Evolutionary conservation across 2,888 invertebrate species (phyloP).

Genomic region (Tethea ocularis): DNA sequence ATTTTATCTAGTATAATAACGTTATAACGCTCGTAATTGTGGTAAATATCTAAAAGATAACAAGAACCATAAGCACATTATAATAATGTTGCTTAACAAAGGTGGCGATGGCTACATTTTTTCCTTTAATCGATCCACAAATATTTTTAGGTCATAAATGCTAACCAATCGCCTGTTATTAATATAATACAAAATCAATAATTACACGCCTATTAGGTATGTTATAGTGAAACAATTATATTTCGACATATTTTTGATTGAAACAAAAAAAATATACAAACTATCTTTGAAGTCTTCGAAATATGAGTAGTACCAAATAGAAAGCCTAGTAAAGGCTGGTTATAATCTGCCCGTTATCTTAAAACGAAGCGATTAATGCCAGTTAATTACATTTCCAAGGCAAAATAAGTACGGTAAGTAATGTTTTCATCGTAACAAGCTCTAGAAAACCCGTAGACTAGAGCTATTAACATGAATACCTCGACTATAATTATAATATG

Average conservation of each 20-base stretch:
- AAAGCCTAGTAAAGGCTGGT: neutral
- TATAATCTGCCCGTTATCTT: conserved; percentile 4
- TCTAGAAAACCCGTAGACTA: conserved; percentile 3
- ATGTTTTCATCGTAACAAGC: neutral
- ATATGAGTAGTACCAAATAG: neutral
- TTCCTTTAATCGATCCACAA: no score
- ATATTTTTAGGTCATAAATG: no score
- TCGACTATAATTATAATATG: neutral
- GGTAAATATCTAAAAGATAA: no score
- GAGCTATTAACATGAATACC: neutral
- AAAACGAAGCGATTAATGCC: neutral
- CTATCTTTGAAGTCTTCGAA: neutral
- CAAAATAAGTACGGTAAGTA: conserved; percentile 1
- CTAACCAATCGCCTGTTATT: no score
- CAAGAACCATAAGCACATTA: no score
- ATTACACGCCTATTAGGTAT: no score
- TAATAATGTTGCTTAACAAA: no score
- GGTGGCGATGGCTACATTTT: no score
- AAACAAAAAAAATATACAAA: no score
- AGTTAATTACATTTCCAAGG: conserved; percentile 3
- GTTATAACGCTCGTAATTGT: neutral
- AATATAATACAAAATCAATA: no score
- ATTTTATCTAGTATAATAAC: neutral
- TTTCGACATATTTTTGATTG: no score
- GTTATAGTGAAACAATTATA: no score